Percentiles rank a stretch among this genome's conserved stretches.
Conservation (phyloP, 2,113 vertebrate genomes). For the Xiphophorus couchianus region DNA sequence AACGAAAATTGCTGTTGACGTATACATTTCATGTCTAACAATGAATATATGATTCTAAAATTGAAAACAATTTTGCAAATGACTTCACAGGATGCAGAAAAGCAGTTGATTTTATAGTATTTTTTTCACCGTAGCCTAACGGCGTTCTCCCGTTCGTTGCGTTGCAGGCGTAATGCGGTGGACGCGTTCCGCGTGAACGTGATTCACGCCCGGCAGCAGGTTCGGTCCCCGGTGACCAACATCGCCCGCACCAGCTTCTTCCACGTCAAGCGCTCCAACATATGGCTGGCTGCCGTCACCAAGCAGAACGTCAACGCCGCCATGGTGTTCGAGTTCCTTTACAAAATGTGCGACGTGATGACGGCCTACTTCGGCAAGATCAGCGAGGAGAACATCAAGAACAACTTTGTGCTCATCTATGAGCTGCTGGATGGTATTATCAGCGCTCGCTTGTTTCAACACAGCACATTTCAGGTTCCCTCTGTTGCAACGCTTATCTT, state of each 20-base stretch:
- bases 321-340: conserved; percentile 99
- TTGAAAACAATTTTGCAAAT: background rate
- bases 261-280: conserved; percentile 99
- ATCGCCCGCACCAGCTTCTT: conserved; percentile 99
- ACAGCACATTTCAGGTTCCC: background rate
- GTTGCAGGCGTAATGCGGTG: conserved; percentile 92
- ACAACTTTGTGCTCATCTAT: conserved; percentile 99
- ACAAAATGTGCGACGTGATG: conserved; percentile 99
- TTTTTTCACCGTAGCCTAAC: background rate
- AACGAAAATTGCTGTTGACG: background rate
- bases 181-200: conserved; percentile 99
- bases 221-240: conserved; percentile 98
- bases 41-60: background rate
- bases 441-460: background rate
- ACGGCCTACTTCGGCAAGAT: conserved; percentile 99
- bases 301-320: conserved; percentile 99
- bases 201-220: conserved; percentile 98
- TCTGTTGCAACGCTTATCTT: conserved; percentile 22
- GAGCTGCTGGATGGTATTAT: conserved; percentile 92
- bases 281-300: conserved; percentile 99
- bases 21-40: background rate
- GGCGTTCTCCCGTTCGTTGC: background rate
- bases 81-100: conserved; percentile 20
- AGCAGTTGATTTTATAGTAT: background rate
- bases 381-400: conserved; percentile 99